These are phyloP conservation scores for Turritopsis dohrnii DNA, from an alignment of 30 jellyfish, hydroid and myxozoan species.

Conservation along the genomic window DNA sequence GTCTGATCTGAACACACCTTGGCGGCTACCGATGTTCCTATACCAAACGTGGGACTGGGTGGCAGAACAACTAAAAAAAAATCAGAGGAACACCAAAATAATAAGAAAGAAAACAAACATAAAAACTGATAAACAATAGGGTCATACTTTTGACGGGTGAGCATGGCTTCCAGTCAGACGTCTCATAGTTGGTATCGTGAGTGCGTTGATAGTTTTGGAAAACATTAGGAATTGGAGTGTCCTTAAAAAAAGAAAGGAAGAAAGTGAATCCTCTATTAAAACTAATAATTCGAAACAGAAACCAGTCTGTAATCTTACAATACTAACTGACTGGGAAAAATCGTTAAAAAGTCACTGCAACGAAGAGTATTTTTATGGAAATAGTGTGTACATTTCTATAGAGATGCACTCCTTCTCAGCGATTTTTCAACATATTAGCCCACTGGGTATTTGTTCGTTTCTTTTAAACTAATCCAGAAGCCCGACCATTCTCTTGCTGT, in stretches of 20 bases:
- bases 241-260: not conserved
- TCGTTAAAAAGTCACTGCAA: too few species aligned
- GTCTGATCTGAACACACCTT: not conserved
- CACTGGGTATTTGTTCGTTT: too few species aligned
- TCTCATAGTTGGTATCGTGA: not conserved
- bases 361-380: too few species aligned
- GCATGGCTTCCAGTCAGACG: not conserved
- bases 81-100: not conserved
- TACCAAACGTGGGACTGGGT: not conserved
- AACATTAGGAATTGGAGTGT: not conserved
- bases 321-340: not conserved
- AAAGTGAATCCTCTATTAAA: not conserved
- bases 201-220: not conserved
- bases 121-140: not conserved
- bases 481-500: not conserved
- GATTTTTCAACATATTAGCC: too few species aligned
- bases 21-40: not conserved
- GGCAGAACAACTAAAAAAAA: not conserved
- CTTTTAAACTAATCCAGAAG: too few species aligned
- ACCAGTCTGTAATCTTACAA: not conserved
- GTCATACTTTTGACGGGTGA: not conserved
- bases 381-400: too few species aligned
- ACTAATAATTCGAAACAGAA: not conserved
- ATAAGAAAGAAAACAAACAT: not conserved
- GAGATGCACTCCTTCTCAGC: too few species aligned